Conservation (phyloP, 2,797 vertebrate genomes). For the Esox masquinongy region DNA sequence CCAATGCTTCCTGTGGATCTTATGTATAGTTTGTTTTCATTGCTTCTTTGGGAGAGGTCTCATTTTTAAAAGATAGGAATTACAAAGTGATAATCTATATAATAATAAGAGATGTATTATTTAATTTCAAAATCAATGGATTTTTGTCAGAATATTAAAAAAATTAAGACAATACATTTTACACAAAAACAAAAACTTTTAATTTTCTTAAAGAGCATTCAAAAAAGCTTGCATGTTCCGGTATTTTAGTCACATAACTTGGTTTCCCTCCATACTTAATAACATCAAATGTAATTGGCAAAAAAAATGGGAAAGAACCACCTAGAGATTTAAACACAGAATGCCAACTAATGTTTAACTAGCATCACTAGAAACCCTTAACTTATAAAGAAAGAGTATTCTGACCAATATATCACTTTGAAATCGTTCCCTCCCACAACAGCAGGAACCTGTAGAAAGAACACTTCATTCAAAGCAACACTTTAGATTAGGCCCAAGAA, state of each 20-base stretch:
- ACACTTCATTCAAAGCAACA: conserved; percentile 32
- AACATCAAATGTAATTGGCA: neutral
- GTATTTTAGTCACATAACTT: conserved; percentile 34
- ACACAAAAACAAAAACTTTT: conserved; percentile 34
- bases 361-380: conserved; percentile 52
- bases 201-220: conserved; percentile 60
- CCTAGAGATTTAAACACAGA: conserved; percentile 47
- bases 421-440: conserved; percentile 49
- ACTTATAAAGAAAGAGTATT: conserved; percentile 61
- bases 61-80: neutral
- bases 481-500: conserved; percentile 9
- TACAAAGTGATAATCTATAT: neutral
- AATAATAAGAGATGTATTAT: neutral
- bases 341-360: conserved; percentile 40
- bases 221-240: conserved; percentile 54
- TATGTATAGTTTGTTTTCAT: neutral
- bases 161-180: neutral
- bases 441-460: conserved; percentile 51
- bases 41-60: neutral
- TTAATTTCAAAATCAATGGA: neutral
- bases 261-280: neutral
- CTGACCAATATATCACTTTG: conserved; percentile 40
- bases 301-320: conserved; percentile 26
- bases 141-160: neutral
- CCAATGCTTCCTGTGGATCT: neutral